These are phyloP conservation scores for Anomalospiza imberbis DNA, from an alignment of 2,797 vertebrate species.

Conservation along the genomic window DNA sequence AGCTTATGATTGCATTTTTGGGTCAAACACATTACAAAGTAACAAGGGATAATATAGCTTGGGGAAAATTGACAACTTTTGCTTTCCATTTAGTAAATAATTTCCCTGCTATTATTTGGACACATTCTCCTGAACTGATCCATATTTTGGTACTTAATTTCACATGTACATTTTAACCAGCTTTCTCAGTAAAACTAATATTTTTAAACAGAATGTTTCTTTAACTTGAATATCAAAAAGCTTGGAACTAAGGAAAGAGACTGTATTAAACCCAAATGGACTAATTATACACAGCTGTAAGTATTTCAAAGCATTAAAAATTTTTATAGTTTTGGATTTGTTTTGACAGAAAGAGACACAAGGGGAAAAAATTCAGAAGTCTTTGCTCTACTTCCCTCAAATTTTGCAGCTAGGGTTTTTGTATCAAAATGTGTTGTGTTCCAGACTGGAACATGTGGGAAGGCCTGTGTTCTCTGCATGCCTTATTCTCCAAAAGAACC, in stretches of 20 bases:
- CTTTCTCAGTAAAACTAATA: background rate
- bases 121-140: background rate
- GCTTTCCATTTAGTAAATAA: background rate
- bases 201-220: background rate
- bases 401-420: background rate
- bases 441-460: background rate
- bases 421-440: background rate
- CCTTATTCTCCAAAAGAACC: conserved; percentile 7
- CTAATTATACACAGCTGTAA: background rate
- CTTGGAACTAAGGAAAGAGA: background rate
- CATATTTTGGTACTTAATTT: background rate
- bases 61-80: background rate
- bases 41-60: background rate
- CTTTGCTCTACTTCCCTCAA: conserved; percentile 38
- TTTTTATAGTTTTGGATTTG: background rate
- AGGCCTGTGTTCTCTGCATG: conserved; percentile 22
- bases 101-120: background rate
- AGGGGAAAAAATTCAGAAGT: background rate
- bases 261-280: background rate
- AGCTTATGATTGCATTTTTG: background rate
- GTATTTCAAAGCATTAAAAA: conserved; percentile 43
- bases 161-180: background rate
- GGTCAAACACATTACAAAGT: background rate
- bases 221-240: background rate
- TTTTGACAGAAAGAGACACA: conserved; percentile 33